A percentile compares a stretch with the other conserved stretches of the same genome.
These are phyloP conservation scores for Drosophila lacertosa DNA, from an alignment of 1,140 invertebrate genomes.

Conservation along the genomic window DNA sequence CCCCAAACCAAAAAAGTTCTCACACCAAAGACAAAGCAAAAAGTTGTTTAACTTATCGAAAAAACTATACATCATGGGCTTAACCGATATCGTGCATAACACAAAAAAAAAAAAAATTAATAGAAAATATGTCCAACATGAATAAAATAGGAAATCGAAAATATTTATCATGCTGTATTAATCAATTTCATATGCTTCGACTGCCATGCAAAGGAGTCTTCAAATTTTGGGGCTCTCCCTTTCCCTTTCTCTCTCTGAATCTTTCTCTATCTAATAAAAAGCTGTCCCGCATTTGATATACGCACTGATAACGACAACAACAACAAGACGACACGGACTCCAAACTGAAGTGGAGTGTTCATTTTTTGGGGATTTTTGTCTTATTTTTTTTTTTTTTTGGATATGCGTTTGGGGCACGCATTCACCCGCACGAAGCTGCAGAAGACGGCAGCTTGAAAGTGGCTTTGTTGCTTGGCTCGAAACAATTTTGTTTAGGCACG, in stretches of 20 bases:
- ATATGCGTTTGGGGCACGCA: slow-evolving; percentile 41
- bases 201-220: slow-evolving; percentile 10
- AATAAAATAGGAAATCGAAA: slow-evolving; percentile 45
- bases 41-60: slow-evolving; percentile 54
- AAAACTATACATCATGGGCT: slow-evolving; percentile 71
- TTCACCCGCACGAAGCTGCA: slow-evolving; percentile 51
- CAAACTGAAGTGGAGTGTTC: slow-evolving; percentile 7
- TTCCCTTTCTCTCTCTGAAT: too few species aligned
- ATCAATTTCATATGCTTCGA: slow-evolving; percentile 77
- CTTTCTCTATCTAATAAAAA: slow-evolving; percentile 50
- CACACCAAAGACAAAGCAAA: slow-evolving; percentile 14
- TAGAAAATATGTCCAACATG: slow-evolving; percentile 28
- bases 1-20: not conserved
- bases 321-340: slow-evolving; percentile 20
- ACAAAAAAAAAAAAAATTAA: slow-evolving; percentile 44
- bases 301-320: slow-evolving; percentile 61
- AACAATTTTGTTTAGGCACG: slow-evolving; percentile 74
- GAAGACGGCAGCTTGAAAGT: slow-evolving; percentile 44
- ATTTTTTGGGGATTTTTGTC: not conserved
- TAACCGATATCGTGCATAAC: slow-evolving; percentile 60
- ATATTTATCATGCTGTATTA: slow-evolving; percentile 82
- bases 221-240: slow-evolving; percentile 4
- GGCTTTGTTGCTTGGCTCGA: slow-evolving; percentile 44
- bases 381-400: not conserved
- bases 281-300: slow-evolving; percentile 72